Evolutionary conservation across 2,888 invertebrate genomes (phyloP), one percentile per base, ranked within the genome.

Genomic region (Pherbina coryleti): DNA sequence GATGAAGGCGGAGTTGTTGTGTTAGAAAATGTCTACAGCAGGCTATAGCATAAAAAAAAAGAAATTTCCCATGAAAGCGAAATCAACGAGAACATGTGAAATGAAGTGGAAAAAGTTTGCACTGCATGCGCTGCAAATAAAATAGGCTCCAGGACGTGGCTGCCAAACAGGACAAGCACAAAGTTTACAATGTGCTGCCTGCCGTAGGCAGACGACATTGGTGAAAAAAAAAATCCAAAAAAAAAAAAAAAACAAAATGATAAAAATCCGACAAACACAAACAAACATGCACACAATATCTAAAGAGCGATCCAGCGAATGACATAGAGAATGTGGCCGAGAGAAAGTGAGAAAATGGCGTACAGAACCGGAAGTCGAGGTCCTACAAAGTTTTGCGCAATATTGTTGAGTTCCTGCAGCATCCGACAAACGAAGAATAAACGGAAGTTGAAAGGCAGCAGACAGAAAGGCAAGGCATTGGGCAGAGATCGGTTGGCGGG

Each of bases 361-460:
- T 37, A 57, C 17, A 49, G 28, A 72, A 60, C 31, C 67, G 75
- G 75, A 75, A 75, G 75, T 75, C 25, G 75, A n/a, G 74, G 55
- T 53, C 75, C 75, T 67, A 67, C 44, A 67, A 75, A 75, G 75
- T 75, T 75, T 75, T 75, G 75, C 67, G 75, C 75, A 75, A 75
- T 75, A 75, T 75, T 75, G 75, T 67, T 75, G 67, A 75, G 75
- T 75, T 75, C 75, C 75, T 75, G 75, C 67, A 75, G 72, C 72
- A 19, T 66, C 8, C 28, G 44, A 57, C 11, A 69, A 22, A 69
- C 9, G 22, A 69, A 69, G 22, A 31, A 31, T 31, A 31, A 51
- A 25, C 25, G 67, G n/a, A 44, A 19, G 49, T 49, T 44, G 44
- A 44, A 44, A 28, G 28, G 57, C 25, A 60, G 9, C 31, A n/a